phyloP scores from a whole-genome alignment of 2,888 invertebrate genomes.

The Artemia sinica region DNA sequence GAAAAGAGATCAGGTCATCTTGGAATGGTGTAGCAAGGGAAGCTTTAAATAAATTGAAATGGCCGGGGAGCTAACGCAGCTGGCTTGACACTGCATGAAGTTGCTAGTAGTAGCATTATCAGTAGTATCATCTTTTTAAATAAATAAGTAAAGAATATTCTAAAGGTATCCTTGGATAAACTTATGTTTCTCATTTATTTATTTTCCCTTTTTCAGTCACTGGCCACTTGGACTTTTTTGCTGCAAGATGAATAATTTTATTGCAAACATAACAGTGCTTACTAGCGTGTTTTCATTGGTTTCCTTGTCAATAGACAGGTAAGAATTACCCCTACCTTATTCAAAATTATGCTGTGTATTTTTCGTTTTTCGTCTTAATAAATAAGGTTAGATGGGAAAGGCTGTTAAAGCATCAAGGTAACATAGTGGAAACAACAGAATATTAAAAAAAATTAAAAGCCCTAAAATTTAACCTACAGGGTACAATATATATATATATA shows the following conservation, averaged over 20 bases:
- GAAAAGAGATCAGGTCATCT: background rate
- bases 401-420: too few relatives aligned
- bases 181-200: background rate
- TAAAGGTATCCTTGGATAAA: background rate
- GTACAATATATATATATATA: too few relatives aligned
- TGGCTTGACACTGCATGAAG: too few relatives aligned
- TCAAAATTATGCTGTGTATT: too few relatives aligned
- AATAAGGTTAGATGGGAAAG: too few relatives aligned
- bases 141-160: background rate
- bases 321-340: constrained; percentile 29
- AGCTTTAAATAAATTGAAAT: background rate
- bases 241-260: constrained; percentile 75
- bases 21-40: background rate
- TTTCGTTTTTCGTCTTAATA: too few relatives aligned
- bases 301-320: constrained; percentile 86
- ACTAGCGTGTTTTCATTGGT: constrained; percentile 86
- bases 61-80: background rate
- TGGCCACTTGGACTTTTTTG: constrained; percentile 79
- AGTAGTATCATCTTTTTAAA: background rate
- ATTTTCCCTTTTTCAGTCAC: constrained; percentile 39
- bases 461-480: too few relatives aligned
- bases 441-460: too few relatives aligned
- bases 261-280: constrained; percentile 74
- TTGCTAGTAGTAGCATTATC: background rate
- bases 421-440: too few relatives aligned